phyloP scores from a whole-genome alignment of 2,888 invertebrate species.

The Camponotus fellah region DNA sequence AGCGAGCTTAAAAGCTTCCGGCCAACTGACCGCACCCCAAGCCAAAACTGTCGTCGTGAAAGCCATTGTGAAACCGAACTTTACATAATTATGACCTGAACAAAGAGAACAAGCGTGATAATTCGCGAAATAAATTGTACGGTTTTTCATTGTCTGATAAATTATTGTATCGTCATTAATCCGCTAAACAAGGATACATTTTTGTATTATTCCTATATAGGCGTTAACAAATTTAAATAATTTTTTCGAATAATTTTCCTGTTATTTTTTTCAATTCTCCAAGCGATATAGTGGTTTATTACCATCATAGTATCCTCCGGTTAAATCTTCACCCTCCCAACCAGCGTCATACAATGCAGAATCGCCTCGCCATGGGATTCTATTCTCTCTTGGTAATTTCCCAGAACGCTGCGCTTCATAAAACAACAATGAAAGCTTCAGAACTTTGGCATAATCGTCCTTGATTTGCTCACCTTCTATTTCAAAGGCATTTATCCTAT shows the following conservation, averaged over 20 bases:
- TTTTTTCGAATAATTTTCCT: background rate
- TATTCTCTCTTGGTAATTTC: slow-evolving; percentile 86
- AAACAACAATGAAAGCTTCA: slow-evolving; percentile 87
- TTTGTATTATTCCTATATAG: background rate
- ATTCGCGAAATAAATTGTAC: background rate
- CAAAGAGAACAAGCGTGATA: background rate
- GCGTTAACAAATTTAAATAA: background rate
- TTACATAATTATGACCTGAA: slow-evolving; percentile 87
- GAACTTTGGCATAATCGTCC: slow-evolving; percentile 86
- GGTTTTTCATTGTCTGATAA: background rate
- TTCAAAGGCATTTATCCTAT: slow-evolving; percentile 45
- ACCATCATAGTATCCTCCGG: slow-evolving; percentile 89
- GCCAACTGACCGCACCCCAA: slow-evolving; percentile 87
- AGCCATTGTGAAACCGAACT: slow-evolving; percentile 88
- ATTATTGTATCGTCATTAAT: background rate
- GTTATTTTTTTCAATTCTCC: background rate
- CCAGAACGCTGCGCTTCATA: slow-evolving; percentile 88
- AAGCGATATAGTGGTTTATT: slow-evolving; percentile 49
- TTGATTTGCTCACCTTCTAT: slow-evolving; percentile 17
- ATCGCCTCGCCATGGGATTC: slow-evolving; percentile 87
- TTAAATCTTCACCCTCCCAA: slow-evolving; percentile 87
- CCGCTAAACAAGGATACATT: background rate
- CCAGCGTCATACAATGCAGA: slow-evolving; percentile 87
- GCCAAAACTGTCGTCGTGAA: slow-evolving; percentile 87
- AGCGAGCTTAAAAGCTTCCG: slow-evolving; percentile 86